Evolutionary conservation across 2,888 invertebrate genomes (phyloP).

Genomic region (Leistus spinibarbis): DNA sequence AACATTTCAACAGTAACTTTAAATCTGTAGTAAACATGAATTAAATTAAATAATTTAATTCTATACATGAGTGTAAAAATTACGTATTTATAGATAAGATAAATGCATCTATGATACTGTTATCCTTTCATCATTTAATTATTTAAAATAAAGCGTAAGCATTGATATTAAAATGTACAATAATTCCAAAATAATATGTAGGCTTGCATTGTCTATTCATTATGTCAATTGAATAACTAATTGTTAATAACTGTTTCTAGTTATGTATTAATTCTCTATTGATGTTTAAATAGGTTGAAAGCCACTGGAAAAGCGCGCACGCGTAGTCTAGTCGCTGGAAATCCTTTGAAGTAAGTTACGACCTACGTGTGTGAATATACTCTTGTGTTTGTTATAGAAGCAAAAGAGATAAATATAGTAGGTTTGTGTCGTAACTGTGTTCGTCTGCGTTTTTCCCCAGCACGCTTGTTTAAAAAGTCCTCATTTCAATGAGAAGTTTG

Average conservation of each 20-base stretch:
- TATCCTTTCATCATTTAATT: no score
- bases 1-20: no score
- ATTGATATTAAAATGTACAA: no score
- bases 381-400: not conserved
- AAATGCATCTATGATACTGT: not conserved
- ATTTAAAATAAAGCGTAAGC: no score
- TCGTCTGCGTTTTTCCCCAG: not conserved
- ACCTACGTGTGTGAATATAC: not conserved
- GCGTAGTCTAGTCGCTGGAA: slow-evolving; percentile 1
- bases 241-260: no score
- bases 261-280: not conserved
- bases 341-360: not conserved
- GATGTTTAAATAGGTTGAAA: not conserved
- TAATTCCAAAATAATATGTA: no score
- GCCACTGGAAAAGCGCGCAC: slow-evolving; percentile 16
- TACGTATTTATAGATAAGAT: not conserved
- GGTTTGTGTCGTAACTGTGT: not conserved
- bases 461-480: slow-evolving; percentile 19
- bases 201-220: no score
- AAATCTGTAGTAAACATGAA: no score
- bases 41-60: not conserved
- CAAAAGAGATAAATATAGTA: not conserved
- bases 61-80: not conserved
- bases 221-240: no score
- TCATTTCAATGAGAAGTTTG: slow-evolving; percentile 28